A percentile compares a stretch with the other conserved stretches of the same genome.
Evolutionary conservation across 23 tunicate genomes (phyloP).

Genomic region (Ascidia mentula): DNA sequence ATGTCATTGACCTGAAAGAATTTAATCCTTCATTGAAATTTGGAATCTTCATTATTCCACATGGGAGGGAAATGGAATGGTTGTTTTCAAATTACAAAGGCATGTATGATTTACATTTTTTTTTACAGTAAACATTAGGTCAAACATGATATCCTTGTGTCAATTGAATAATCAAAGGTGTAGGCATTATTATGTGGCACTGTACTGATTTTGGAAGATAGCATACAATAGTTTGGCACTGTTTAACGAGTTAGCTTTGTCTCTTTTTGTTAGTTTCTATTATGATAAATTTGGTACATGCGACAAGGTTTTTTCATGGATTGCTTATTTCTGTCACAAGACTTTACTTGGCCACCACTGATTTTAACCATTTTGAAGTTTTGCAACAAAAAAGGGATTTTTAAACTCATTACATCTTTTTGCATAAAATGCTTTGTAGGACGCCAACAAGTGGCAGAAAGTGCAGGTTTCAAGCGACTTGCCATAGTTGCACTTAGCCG

Average conservation of each 20-base stretch:
- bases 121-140: too few relatives aligned
- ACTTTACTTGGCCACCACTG: not conserved
- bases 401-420: not conserved
- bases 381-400: not conserved
- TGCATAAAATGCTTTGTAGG: constrained; percentile 30
- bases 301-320: too few relatives aligned
- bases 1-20: constrained; percentile 58
- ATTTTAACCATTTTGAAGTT: not conserved
- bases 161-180: not conserved
- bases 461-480: constrained; percentile 59
- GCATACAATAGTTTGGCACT: too few relatives aligned
- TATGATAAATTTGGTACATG: too few relatives aligned
- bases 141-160: not conserved
- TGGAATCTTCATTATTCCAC: constrained; percentile 78
- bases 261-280: too few relatives aligned
- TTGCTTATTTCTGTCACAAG: too few relatives aligned
- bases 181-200: too few relatives aligned
- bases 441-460: constrained; percentile 48
- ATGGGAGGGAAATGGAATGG: constrained; percentile 83
- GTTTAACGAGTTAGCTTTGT: too few relatives aligned
- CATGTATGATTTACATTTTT: not conserved
- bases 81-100: constrained; percentile 62
- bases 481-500: constrained; percentile 56
- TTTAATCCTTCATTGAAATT: constrained; percentile 26
- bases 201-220: too few relatives aligned